Conservation (phyloP, 2,797 vertebrate species). For the Chrysocyon brachyurus region DNA sequence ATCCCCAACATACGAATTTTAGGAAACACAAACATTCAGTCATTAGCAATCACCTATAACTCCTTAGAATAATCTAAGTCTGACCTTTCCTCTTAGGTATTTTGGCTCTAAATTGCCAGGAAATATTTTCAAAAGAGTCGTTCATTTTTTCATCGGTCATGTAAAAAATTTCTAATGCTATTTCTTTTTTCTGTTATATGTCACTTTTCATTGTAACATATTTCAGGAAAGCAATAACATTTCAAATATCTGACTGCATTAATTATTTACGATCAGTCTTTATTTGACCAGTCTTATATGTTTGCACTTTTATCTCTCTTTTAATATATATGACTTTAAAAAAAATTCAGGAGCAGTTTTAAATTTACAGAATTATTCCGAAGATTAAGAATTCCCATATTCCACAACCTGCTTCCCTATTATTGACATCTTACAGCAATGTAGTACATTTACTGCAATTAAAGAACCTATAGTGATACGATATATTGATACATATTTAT, state of each 20-base stretch:
- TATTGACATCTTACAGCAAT: not conserved
- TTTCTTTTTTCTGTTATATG: not conserved
- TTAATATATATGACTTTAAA: not conserved
- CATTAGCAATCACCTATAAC: not conserved
- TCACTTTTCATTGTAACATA: not conserved
- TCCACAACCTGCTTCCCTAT: not conserved
- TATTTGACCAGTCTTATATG: not conserved
- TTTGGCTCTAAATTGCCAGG: not conserved
- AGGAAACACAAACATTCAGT: not conserved
- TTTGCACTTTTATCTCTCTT: not conserved
- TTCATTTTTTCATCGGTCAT: not conserved
- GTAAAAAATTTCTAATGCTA: not conserved
- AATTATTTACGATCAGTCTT: not conserved
- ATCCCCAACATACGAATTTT: not conserved
- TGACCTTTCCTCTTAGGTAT: not conserved
- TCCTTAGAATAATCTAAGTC: not conserved
- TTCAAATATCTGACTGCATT: not conserved
- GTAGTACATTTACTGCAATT: not conserved
- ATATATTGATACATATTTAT: not conserved
- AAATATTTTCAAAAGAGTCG: not conserved
- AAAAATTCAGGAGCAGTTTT: not conserved
- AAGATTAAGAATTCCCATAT: not conserved
- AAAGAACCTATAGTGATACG: not conserved
- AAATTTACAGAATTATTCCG: not conserved
- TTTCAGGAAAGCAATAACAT: not conserved